Base-by-base conservation (phyloP, 2,888 invertebrate species). In the Stramonita haemastoma region DNA sequence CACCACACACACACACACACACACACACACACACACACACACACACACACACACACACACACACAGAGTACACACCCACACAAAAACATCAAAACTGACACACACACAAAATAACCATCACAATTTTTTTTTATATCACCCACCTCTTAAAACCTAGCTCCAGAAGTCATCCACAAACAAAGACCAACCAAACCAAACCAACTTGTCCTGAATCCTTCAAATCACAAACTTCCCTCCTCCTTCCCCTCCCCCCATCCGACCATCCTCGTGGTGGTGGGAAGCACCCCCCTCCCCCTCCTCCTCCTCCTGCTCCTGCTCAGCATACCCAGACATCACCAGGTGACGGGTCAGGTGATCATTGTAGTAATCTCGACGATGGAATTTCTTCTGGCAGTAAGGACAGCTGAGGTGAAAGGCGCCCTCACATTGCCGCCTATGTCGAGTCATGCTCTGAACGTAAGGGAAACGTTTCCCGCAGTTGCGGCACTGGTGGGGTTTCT, bases 381-480 rank as follows among this genome's bases (percentile, higher is more conserved):
- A 91, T 26, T 66, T 29, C 73, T 86, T 87, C 26, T 88, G 87
- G 73, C 91, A 91, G 73, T 73, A 66, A 11, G 85, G 60, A 60
- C 91, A 91, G 19, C 83, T 29, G 70, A 90, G 86, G 32, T 89
- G 85, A 29, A 86, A 89, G 29, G 88, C 85, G 5, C 91, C 91
- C n/a, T 90, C 90, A 81, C 91, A 91, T 81, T 91, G 90, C 84
- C 91, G 89, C 22, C 90, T 87, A 86, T 91, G 91, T 8, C 91
- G 88, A 6, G 86, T 89, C 86, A 91, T 83, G 26, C 90, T 89
- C 32, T 88, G 88, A n/a, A 56, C 84, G 86, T 87, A 86, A 22
- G 91, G 86, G 66, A 90, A 91, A 6, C 60, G 32, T 81, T 89
- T 91, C 32, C 90, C 79, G 36, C 91, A 91, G 83, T 88, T 87